phyloP scores from a whole-genome alignment of 2,797 vertebrate genomes.

The Coccyzus lansbergi region DNA sequence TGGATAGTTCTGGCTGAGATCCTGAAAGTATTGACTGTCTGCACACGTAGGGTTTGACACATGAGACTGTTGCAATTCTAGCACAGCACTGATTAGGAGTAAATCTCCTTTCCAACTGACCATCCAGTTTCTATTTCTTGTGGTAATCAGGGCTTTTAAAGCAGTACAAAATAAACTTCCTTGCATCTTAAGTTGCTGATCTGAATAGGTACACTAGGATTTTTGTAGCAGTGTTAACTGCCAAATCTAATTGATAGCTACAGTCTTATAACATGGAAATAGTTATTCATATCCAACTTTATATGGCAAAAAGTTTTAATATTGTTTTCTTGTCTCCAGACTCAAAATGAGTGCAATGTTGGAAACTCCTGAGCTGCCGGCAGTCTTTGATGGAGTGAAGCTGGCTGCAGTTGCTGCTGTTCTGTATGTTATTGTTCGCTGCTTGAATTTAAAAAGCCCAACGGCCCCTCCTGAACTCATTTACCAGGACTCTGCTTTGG shows the following conservation, averaged over 20 bases:
- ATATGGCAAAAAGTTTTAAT: not conserved
- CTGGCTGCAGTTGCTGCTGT: constrained; percentile 90
- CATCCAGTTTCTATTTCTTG: not conserved
- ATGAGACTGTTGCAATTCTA: not conserved
- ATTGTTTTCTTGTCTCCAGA: constrained; percentile 24
- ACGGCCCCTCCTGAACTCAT: constrained; percentile 86
- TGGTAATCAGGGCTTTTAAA: not conserved
- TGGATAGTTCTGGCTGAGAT: not conserved
- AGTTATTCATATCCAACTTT: not conserved
- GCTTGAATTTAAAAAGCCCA: constrained; percentile 92
- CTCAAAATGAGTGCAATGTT: constrained; percentile 77
- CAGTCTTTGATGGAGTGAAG: constrained; percentile 93
- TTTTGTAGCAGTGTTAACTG: not conserved
- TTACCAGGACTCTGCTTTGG: constrained; percentile 88
- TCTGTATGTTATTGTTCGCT: constrained; percentile 92
- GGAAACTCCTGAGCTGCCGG: constrained; percentile 87
- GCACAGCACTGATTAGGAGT: not conserved
- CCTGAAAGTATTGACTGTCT: not conserved
- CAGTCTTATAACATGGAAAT: not conserved
- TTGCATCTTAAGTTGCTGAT: not conserved
- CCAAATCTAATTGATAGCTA: not conserved
- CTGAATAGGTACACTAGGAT: not conserved
- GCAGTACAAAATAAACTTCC: not conserved
- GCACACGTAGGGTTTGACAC: not conserved
- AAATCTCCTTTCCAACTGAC: not conserved